Percentiles rank a stretch among this genome's conserved stretches.
These are phyloP conservation scores for Hedya salicella DNA, from an alignment of 2,888 invertebrate genomes.

Conservation along the genomic window DNA sequence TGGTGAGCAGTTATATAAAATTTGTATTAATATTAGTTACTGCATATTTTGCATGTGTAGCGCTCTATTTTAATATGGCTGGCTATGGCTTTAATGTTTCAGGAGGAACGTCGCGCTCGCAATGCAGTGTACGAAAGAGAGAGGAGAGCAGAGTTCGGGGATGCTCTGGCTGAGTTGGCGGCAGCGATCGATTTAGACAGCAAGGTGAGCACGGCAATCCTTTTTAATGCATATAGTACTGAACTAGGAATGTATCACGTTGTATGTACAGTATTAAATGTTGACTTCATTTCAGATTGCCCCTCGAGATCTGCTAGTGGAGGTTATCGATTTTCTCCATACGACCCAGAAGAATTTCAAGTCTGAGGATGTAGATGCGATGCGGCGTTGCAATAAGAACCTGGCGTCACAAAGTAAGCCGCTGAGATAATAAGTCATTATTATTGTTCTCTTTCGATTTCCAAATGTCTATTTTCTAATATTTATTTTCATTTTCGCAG, in stretches of 20 bases:
- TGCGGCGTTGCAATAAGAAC: slow-evolving; percentile 9
- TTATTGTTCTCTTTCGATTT: no score
- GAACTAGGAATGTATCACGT: no score
- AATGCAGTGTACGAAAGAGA: slow-evolving; percentile 45
- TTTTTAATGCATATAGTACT: no score
- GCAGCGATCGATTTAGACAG: slow-evolving; percentile 13
- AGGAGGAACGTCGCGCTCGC: slow-evolving; percentile 43
- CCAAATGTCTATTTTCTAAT: neutral
- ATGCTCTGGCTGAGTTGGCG: slow-evolving; percentile 29
- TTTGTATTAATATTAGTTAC: no score
- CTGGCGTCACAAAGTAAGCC: slow-evolving; percentile 14
- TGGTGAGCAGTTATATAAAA: neutral
- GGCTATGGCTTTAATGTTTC: no score
- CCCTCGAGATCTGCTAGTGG: neutral
- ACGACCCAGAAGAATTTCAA: neutral
- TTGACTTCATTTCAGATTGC: no score
- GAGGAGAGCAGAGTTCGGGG: slow-evolving; percentile 34
- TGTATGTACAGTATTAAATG: no score
- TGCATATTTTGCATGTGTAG: no score
- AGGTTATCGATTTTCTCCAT: neutral
- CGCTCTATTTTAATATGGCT: no score
- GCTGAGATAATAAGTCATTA: no score
- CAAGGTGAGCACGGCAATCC: slow-evolving; percentile 27
- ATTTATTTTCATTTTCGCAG: neutral
- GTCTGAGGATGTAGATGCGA: neutral